phyloP scores from a whole-genome alignment of 2,888 invertebrate genomes.

The Drosophila nigricruria region DNA sequence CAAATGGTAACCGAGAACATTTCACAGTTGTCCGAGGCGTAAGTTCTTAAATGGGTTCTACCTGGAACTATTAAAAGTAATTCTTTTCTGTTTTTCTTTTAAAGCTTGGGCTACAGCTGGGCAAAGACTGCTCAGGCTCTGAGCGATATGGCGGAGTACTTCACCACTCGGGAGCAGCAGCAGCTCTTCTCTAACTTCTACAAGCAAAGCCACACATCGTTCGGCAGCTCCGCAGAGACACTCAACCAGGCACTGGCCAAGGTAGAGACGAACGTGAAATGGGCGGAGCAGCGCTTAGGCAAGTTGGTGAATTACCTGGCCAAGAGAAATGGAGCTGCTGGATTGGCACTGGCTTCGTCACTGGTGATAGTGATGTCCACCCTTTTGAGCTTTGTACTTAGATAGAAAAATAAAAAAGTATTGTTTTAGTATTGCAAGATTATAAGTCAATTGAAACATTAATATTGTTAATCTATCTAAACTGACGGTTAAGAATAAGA shows the following conservation, averaged over 20 bases:
- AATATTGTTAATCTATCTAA: not conserved
- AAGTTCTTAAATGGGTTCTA: slow-evolving; percentile 42
- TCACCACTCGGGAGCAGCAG: slow-evolving; percentile 74
- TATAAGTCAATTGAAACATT: not conserved
- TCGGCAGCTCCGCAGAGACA: slow-evolving; percentile 56
- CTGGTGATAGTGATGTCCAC: slow-evolving; percentile 24
- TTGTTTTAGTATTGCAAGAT: not conserved
- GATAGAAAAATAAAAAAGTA: not conserved
- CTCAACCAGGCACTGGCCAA: slow-evolving; percentile 65
- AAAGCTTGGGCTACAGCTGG: slow-evolving; percentile 70
- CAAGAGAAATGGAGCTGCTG: slow-evolving; percentile 51
- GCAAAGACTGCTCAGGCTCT: slow-evolving; percentile 62
- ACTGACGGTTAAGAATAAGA: not conserved
- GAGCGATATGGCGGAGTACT: slow-evolving; percentile 64
- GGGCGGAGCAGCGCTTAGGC: slow-evolving; percentile 73
- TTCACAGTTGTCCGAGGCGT: slow-evolving; percentile 58
- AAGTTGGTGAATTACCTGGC: slow-evolving; percentile 61
- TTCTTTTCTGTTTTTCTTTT: not conserved
- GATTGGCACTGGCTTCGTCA: slow-evolving; percentile 8
- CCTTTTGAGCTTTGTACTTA: slow-evolving; percentile 25
- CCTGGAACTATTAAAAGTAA: not conserved
- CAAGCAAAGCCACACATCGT: slow-evolving; percentile 40
- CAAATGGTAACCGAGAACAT: slow-evolving; percentile 60
- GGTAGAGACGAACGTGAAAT: slow-evolving; percentile 77
- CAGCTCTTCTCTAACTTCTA: slow-evolving; percentile 59